Percentiles rank a stretch among this genome's conserved stretches.
phyloP scores from a whole-genome alignment of 2,113 vertebrate species.

The Rhinopithecus roxellana region DNA sequence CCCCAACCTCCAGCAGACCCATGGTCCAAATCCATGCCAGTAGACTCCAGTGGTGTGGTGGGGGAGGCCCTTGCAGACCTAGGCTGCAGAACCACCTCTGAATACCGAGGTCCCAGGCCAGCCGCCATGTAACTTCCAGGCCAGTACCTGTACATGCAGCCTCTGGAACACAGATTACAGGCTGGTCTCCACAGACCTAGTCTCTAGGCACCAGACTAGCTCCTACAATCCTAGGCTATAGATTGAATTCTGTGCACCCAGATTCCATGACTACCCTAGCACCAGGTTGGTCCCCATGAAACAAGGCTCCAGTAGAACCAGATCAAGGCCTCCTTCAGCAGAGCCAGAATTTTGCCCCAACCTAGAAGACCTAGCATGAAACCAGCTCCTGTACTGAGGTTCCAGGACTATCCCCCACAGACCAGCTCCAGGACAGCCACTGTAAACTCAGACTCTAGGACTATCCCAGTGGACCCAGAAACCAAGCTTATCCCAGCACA shows the following conservation, averaged over 20 bases:
- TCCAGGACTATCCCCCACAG: not conserved
- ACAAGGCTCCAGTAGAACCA: not conserved
- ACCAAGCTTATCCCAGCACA: not conserved
- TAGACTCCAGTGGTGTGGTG: too few species aligned
- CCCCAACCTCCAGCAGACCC: not conserved
- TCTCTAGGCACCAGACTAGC: not conserved
- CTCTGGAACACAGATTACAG: not conserved
- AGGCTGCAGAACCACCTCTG: not conserved
- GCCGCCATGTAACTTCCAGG: not conserved
- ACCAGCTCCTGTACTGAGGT: not conserved
- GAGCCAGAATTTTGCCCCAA: not conserved
- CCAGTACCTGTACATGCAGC: not conserved
- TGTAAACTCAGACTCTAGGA: not conserved
- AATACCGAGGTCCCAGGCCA: not conserved
- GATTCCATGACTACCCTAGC: not conserved
- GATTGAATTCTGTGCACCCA: not conserved
- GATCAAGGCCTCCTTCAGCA: not conserved
- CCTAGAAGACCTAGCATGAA: not conserved
- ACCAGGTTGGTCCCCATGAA: not conserved
- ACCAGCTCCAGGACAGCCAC: not conserved
- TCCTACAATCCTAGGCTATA: not conserved
- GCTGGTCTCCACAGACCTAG: not conserved
- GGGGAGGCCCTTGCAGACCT: accelerated
- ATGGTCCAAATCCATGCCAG: not conserved
- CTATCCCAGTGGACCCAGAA: not conserved